Base-by-base conservation (phyloP, 2,113 vertebrate species). In the Melanerpes formicivorus region DNA sequence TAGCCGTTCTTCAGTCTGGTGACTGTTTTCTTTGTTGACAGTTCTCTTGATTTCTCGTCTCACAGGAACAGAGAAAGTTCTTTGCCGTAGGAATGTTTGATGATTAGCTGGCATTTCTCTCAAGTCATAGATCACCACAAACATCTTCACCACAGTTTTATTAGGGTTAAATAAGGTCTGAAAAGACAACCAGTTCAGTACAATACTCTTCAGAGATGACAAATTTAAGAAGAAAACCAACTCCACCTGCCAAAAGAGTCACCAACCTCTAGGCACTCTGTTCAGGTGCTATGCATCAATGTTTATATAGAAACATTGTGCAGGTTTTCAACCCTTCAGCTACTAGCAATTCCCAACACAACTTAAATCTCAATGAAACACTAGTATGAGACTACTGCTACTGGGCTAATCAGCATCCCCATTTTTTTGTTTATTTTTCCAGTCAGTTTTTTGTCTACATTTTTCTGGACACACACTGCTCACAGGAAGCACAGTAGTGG, bases 101-200 rank as follows among this genome's bases (percentile, higher is more conserved):
- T 99, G 98, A 98, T 99, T 98, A 93, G 99, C 98, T 97, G 99
- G 99, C 99, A 99, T 99, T 93, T 98, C 98, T 97, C 99, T 98
- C 94, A 99, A 97, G 97, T 99, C 98, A 90, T 99, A 99, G 97
- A 99, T 98, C 97, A 99, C 99, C 96, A 99, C 99, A 98, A 99
- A 99, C 99, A 99, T 99, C 98, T 99, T 99, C 96, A 99, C 99
- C 98, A 99, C 99, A 77, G 99, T 99, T 98, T 99, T 99, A 98
- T 99, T 99, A 93, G 99, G 99, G 96, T 99, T 99, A 96, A 99
- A 99, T 99, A 99, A 99, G 99, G 99, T 99, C 99, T 99, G 95
- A 81, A 96, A 96, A 95, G 63, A 96, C 90, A 75, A 94, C 88
- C n/a, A 90, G 66, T 73, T 80, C 59, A 82, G 90, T 77, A 90